Percentiles rank a stretch among this genome's conserved stretches.
Evolutionary conservation across 2,113 vertebrate species (phyloP).

Genomic region (Corvus hawaiiensis): DNA sequence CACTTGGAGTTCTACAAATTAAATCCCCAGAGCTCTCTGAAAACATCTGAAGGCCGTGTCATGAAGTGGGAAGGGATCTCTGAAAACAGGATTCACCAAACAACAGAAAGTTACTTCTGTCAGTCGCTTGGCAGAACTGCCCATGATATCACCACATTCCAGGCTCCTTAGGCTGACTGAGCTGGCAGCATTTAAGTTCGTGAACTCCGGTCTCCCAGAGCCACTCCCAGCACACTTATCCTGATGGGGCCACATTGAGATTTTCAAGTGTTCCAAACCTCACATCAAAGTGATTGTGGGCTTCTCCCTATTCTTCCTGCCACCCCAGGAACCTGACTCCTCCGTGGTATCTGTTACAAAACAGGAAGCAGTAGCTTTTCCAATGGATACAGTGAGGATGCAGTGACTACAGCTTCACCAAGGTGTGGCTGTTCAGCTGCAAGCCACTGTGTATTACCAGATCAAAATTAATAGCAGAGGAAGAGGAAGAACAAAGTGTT

Average conservation of each 20-base stretch:
- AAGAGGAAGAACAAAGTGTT: not conserved
- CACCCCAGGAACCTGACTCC: rapidly evolving
- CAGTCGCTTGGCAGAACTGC: conserved; percentile 25
- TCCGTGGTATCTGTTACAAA: not conserved
- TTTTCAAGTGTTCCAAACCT: not conserved
- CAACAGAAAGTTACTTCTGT: not conserved
- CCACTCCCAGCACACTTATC: not conserved
- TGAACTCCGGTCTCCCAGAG: conserved; percentile 32
- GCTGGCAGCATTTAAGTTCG: conserved; percentile 34
- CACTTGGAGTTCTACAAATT: not conserved
- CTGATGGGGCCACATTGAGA: not conserved
- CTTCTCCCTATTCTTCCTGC: not conserved
- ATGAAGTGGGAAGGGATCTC: not conserved
- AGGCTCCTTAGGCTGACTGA: conserved; percentile 24
- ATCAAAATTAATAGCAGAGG: not conserved
- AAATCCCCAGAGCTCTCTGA: not conserved
- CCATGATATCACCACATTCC: conserved; percentile 61
- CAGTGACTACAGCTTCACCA: not conserved
- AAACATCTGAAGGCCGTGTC: not conserved
- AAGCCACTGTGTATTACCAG: not conserved
- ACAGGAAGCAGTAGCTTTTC: not conserved
- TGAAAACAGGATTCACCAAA: not conserved
- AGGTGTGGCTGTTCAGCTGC: not conserved
- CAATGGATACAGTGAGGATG: not conserved
- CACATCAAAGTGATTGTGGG: not conserved